phyloP scores from a whole-genome alignment of 1,140 invertebrate species.

The Bombyx mori region ASM3026992v2 NC_085125.1:7269001-7269500 shows the following conservation, averaged over 20 bases:
- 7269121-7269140: conserved; percentile 10
- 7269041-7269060: no score
- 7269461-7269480: conserved; percentile 1
- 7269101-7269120: neutral
- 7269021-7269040: no score
- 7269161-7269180: conserved; percentile 4
- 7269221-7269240: conserved; percentile 29
- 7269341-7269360: conserved; percentile 18
- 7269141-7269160: conserved; percentile 8
- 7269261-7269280: conserved; percentile 44
- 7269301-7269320: conserved; percentile 3
- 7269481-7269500: conserved; percentile 23
- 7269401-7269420: conserved; percentile 34
- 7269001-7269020: no score
- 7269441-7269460: neutral
- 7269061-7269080: no score
- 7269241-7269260: conserved; percentile 37
- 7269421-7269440: conserved; percentile 41
- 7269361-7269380: conserved; percentile 28
- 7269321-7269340: conserved; percentile 13
- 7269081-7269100: no score
- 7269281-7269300: conserved; percentile 21
- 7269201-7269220: conserved; percentile 5
- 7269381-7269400: conserved; percentile 24
- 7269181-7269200: neutral